These are phyloP conservation scores for Melieria omissa DNA, from an alignment of 2,888 invertebrate species.

Conservation along the genomic window DNA sequence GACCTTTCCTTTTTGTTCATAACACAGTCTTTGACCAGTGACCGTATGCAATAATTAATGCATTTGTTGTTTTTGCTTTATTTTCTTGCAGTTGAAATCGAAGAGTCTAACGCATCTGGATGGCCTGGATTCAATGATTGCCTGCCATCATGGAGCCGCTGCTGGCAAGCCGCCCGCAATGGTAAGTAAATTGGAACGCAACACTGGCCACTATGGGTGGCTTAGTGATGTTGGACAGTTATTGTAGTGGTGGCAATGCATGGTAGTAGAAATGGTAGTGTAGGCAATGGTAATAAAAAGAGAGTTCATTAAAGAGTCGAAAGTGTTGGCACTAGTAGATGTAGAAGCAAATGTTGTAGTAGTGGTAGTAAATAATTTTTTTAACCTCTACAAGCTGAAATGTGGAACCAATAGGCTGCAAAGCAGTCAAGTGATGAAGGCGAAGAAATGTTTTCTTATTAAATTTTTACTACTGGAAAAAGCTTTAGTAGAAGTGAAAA, in stretches of 20 bases:
- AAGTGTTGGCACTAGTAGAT: neutral
- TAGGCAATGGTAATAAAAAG: neutral
- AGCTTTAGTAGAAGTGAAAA: no score
- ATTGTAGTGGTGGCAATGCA: no score
- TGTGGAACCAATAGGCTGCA: no score
- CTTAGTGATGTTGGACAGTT: no score
- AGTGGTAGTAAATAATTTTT: neutral
- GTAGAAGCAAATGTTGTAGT: neutral
- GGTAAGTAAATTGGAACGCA: conserved; percentile 22
- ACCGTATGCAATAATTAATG: neutral
- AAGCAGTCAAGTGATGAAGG: no score
- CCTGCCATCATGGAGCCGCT: conserved; percentile 57
- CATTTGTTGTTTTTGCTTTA: neutral
- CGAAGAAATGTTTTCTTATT: no score
- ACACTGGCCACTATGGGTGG: no score
- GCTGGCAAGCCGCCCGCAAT: conserved; percentile 20
- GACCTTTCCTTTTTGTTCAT: conserved; percentile 1
- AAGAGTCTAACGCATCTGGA: conserved; percentile 79
- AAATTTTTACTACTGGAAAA: no score
- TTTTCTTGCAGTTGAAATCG: conserved; percentile 74
- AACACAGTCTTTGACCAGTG: neutral
- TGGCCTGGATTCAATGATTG: conserved; percentile 70
- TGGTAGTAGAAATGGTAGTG: no score
- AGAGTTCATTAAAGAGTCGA: neutral
- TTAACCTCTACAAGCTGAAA: neutral